Base-by-base conservation (phyloP, 2,888 invertebrate species). In the Octonoba sinensis region DNA sequence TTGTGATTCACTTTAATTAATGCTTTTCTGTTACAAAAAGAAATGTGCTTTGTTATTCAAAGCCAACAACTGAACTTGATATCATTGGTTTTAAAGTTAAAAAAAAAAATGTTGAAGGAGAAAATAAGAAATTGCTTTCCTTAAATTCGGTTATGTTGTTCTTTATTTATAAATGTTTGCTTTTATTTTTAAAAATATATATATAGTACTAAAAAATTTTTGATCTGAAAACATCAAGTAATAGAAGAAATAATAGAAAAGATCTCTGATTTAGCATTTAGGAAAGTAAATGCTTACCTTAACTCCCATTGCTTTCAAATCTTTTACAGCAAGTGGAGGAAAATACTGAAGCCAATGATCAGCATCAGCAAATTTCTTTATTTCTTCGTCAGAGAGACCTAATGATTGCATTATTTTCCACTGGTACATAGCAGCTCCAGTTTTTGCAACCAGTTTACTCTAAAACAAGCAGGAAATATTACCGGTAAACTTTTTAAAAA, bases 321-420 rank as follows among this genome's bases (percentile, higher is more conserved):
- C 99, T 83, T 92, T 87, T 18, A 95, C 93, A 86, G 96, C 94
- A 83, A 93, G 90, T 0, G 96, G 97, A 73, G 99, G 99, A 88
- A 99, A 99, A 89, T 97, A 99, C 85, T 95, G 92, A n/a, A 99
- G 90, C 99, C 99, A 99, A 88, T 97, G 92, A 73, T 91, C 90
- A 2, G 95, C 93, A 89, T 98, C 93, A 20, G 97, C 94, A 91
- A 99, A 99, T 85, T 93, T 91, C 83, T 92, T 92, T 56, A 99
- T 99, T 87, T 99, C 97, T n/a, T 95, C 93, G 87, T 99, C 94
- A 2, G 91, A 88, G 65, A 99, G 90, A 0, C 97, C 98, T 77
- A 99, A 90, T 87, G 95, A 94, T 87, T 93, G 91, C 99, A 99
- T 99, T 73, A 99, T 99, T 89, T 99, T 95, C 99, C 99, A 99